phyloP scores from a whole-genome alignment of 2,113 vertebrate species.

The Kryptolebias marmoratus region DNA sequence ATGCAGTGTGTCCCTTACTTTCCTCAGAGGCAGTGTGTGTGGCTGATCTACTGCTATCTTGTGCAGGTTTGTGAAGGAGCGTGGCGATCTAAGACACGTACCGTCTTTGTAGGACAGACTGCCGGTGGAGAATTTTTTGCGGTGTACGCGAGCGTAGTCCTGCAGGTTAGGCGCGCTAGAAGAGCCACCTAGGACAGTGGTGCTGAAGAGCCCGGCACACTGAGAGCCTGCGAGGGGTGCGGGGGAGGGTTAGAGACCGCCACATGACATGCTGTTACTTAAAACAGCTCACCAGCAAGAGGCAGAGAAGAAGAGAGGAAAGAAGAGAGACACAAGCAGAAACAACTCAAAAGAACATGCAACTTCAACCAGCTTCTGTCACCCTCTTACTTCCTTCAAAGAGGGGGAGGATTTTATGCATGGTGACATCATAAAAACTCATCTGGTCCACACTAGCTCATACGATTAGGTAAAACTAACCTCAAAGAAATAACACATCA shows the following conservation, averaged over 20 bases:
- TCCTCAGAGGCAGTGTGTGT: conserved; percentile 26
- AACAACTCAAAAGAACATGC: conserved; percentile 32
- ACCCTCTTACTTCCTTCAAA: background rate
- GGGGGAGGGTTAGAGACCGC: conserved; percentile 85
- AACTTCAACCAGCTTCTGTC: background rate
- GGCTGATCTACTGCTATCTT: conserved; percentile 49
- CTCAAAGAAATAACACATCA: background rate
- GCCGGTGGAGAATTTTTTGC: conserved; percentile 96
- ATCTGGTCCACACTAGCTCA: background rate
- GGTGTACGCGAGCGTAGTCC: conserved; percentile 98
- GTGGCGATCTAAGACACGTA: conserved; percentile 81
- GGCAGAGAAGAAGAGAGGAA: background rate
- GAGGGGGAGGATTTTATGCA: background rate
- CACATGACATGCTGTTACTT: conserved; percentile 80
- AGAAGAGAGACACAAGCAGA: conserved; percentile 22
- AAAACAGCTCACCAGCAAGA: conserved; percentile 56
- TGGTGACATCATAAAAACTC: background rate
- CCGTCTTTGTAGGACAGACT: conserved; percentile 98
- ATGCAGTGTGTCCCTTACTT: background rate
- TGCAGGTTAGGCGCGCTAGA: conserved; percentile 99
- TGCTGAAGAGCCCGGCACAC: conserved; percentile 99
- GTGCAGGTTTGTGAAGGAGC: conserved; percentile 41
- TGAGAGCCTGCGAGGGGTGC: conserved; percentile 92
- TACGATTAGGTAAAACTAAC: background rate
- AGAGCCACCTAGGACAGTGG: conserved; percentile 98